Base-by-base conservation (phyloP, 2,113 vertebrate species). In the Entomyzon cyanotis region DNA sequence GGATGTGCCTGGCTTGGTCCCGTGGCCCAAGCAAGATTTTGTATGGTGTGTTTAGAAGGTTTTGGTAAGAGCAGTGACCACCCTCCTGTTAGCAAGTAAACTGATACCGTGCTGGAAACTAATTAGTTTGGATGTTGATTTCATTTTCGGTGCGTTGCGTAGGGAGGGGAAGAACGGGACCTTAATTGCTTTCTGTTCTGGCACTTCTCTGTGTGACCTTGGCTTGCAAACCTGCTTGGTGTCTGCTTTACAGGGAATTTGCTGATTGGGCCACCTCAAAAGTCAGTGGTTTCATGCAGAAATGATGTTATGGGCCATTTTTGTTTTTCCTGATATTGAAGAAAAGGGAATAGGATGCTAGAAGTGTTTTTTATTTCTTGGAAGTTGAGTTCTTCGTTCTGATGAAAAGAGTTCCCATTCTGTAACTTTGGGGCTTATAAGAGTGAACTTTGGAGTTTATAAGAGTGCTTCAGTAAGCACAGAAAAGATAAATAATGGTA, bases 21-120 rank as follows among this genome's bases (percentile, higher is more conserved):
- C 6, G 3, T 88, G 86, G 89, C 90, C 94, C 79, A 86, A 93
- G 25, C 74, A 46, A 89, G 91, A 88, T 96, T 91, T 89, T 37
- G 3, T 71, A 53, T 35, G 85, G 87, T 90, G 88, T 82, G 93
- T 91, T 95, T 62, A 82, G 93, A 77, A 89, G 82, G 79, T 97
- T 97, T 96, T 93, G 90, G 97, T 95, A 64, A 95, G 91, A 95
- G 83, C 68, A 74, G 37, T 37, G 63, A 58, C 85, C 75, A 90
- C 77, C 25, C 62, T 95, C 52, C 83, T 67, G 50, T 86, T 81
- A 67, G 74, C 4, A 4, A 73, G 90, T 94, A 96, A 95, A 73
- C 83, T 94, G 95, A 96, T 96, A 89, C 91, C 95, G 69, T 90
- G 74, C 84, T 92, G 91, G 82, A 95, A 93, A 90, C 74, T 75